Conservation (phyloP, 2,797 vertebrate species). For the Halcyon badia region DNA sequence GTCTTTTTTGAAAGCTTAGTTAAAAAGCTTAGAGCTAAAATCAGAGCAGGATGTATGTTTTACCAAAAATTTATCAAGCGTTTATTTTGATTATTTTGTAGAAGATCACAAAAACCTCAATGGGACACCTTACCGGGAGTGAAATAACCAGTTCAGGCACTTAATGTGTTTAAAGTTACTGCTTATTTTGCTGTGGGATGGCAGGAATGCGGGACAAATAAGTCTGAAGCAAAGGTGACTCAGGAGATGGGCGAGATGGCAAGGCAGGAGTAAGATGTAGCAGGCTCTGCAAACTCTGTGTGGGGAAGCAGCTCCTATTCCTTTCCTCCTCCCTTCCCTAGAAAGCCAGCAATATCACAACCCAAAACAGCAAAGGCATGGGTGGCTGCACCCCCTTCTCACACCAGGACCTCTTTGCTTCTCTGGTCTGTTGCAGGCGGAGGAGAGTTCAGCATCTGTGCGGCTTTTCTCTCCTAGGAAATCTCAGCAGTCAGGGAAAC, state of each 20-base stretch:
- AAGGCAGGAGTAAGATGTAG: accelerated
- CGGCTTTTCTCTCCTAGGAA: slow-evolving; percentile 15
- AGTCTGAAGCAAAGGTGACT: background rate
- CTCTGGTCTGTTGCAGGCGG: background rate
- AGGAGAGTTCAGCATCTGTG: background rate
- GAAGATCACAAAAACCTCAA: background rate
- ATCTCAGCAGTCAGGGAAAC: slow-evolving; percentile 41
- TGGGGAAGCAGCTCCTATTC: background rate
- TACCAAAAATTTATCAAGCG: background rate
- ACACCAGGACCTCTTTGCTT: background rate
- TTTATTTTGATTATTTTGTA: background rate
- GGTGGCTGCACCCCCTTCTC: background rate
- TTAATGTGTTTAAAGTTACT: background rate
- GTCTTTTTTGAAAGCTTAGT: background rate
- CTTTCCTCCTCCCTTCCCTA: background rate
- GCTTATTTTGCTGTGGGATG: background rate
- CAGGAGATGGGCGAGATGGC: accelerated
- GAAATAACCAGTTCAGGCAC: background rate
- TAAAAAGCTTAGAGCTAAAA: background rate
- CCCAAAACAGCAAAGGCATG: background rate
- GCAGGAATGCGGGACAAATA: background rate
- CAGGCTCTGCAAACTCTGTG: background rate
- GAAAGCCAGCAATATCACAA: background rate
- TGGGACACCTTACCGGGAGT: background rate
- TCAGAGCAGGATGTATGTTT: accelerated